These are phyloP conservation scores for Gymnorhina tibicen DNA, from an alignment of 2,113 vertebrate species.

Conservation along the genomic window DNA sequence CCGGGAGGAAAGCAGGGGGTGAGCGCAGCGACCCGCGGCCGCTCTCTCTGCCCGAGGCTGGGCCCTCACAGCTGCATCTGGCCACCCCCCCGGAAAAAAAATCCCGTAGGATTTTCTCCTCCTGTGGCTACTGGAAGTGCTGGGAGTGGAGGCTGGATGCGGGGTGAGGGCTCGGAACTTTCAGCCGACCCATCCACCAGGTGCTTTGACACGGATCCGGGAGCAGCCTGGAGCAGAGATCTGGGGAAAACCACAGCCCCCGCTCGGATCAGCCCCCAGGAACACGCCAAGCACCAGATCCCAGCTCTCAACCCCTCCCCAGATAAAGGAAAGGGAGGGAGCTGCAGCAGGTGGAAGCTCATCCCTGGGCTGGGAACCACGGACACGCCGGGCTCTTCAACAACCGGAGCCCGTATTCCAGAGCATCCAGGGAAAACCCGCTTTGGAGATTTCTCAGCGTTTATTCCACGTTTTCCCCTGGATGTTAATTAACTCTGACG, in stretches of 20 bases:
- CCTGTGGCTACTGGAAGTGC: neutral
- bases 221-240: neutral
- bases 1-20: neutral
- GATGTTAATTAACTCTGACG: rapidly evolving
- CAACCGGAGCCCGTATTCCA: rapidly evolving
- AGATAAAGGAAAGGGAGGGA: neutral
- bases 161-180: neutral
- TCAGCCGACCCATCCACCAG: rapidly evolving
- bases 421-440: rapidly evolving
- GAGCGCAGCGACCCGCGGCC: neutral
- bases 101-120: no score
- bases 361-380: neutral
- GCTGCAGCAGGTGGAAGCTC: neutral
- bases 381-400: rapidly evolving
- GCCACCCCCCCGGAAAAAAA: neutral
- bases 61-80: neutral
- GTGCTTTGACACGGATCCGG: rapidly evolving
- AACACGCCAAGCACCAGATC: neutral
- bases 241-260: neutral
- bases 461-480: rapidly evolving
- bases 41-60: neutral
- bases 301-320: rapidly evolving
- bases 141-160: rapidly evolving
- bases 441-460: rapidly evolving
- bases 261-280: rapidly evolving